Evolutionary conservation across 2,113 vertebrate species (phyloP).

Genomic region (Spilogale gracilis): DNA sequence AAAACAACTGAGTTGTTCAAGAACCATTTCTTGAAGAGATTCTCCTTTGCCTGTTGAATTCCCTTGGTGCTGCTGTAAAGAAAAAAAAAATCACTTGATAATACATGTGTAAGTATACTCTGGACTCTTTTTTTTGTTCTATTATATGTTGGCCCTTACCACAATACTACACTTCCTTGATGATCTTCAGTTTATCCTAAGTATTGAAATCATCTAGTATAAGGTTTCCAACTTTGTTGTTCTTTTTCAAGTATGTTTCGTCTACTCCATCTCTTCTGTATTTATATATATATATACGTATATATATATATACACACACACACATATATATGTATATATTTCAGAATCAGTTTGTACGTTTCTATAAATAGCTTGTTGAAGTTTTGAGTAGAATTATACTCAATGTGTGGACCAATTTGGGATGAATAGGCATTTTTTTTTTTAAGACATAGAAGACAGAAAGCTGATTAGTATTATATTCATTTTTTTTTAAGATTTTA

Average conservation of each 20-base stretch:
- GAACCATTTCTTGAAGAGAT: neutral
- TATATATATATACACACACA: too few species aligned
- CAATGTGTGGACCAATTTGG: neutral
- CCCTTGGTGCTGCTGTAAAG: neutral
- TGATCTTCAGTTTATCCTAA: neutral
- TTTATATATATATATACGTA: neutral
- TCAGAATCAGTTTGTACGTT: constrained; percentile 13
- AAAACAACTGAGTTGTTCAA: neutral
- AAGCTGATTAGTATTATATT: too few species aligned
- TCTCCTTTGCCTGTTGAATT: neutral
- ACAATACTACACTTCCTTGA: neutral
- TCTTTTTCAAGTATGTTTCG: neutral
- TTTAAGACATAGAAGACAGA: too few species aligned
- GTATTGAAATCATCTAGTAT: neutral
- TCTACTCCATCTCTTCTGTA: neutral
- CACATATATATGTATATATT: neutral
- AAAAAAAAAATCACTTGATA: neutral
- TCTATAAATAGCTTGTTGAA: neutral
- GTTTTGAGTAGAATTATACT: neutral
- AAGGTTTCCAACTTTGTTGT: neutral
- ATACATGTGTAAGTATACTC: neutral
- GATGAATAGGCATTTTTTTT: neutral
- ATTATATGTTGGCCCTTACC: neutral
- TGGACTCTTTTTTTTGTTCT: neutral
- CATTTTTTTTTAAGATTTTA: too few species aligned